Conservation (phyloP, 2,888 invertebrate species). For the Dicyrtoma fusca region DNA sequence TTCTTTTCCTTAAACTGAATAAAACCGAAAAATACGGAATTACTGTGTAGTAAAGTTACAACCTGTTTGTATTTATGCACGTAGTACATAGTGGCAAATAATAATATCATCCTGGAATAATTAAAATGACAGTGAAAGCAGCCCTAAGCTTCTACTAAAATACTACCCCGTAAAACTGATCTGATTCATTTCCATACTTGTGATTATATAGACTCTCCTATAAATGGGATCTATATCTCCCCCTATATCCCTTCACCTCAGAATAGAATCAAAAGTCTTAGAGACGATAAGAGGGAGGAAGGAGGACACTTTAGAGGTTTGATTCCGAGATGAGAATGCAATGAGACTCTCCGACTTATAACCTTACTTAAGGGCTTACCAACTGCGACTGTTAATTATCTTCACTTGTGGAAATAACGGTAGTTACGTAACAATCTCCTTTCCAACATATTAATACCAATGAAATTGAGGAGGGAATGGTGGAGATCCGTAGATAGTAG, state of each 20-base stretch:
- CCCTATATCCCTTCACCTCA: not conserved
- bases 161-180: not conserved
- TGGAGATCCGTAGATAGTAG: not conserved
- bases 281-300: not conserved
- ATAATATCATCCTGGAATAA: not conserved
- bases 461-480: not conserved
- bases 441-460: slow-evolving; percentile 3
- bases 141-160: not conserved
- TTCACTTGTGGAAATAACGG: slow-evolving; percentile 27
- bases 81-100: not conserved
- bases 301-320: not conserved
- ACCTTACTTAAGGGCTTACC: slow-evolving; percentile 27
- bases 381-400: slow-evolving; percentile 33
- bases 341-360: slow-evolving; percentile 8
- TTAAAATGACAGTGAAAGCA: too few species aligned
- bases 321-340: slow-evolving; percentile 13
- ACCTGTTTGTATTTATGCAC: not conserved
- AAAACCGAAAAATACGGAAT: too few species aligned
- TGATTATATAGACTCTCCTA: too few species aligned
- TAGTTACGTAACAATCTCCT: slow-evolving; percentile 21
- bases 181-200: not conserved
- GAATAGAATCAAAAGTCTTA: not conserved
- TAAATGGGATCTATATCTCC: too few species aligned
- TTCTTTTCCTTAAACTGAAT: too few species aligned
- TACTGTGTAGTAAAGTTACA: too few species aligned